Conservation (phyloP, 2,113 vertebrate species). For the Microcebus jonahi region DNA sequence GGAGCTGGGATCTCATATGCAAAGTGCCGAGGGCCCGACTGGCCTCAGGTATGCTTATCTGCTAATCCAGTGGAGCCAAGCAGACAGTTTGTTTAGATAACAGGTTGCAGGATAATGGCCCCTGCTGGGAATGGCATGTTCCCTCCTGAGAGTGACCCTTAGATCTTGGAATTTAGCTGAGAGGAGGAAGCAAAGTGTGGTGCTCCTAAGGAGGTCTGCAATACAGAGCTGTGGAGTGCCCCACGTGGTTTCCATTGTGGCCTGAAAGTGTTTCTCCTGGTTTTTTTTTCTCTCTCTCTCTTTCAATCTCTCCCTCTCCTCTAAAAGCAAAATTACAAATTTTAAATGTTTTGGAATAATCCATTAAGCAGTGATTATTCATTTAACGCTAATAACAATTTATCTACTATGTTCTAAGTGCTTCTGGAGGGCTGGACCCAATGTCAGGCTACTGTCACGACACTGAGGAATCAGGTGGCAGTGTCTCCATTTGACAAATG, state of each 20-base stretch:
- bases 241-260: neutral
- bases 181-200: neutral
- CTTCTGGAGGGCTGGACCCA: neutral
- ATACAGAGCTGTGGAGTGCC: neutral
- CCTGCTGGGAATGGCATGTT: neutral
- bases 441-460: neutral
- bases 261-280: neutral
- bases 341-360: neutral
- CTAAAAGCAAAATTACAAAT: slow-evolving; percentile 17
- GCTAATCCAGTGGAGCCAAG: neutral
- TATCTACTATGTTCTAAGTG: neutral
- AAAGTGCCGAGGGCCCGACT: neutral
- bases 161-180: neutral
- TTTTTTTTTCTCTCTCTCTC: neutral
- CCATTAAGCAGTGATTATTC: neutral
- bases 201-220: neutral
- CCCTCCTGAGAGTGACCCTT: neutral
- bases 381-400: neutral
- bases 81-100: slow-evolving; percentile 30
- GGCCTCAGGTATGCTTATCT: neutral
- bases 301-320: neutral
- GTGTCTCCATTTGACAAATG: neutral
- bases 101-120: neutral
- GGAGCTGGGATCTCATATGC: neutral
- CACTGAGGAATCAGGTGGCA: neutral